Percentiles rank a stretch among this genome's conserved stretches.
These are phyloP conservation scores for Apis dorsata DNA, from an alignment of 1,140 invertebrate genomes.

Conservation along the genomic window DNA sequence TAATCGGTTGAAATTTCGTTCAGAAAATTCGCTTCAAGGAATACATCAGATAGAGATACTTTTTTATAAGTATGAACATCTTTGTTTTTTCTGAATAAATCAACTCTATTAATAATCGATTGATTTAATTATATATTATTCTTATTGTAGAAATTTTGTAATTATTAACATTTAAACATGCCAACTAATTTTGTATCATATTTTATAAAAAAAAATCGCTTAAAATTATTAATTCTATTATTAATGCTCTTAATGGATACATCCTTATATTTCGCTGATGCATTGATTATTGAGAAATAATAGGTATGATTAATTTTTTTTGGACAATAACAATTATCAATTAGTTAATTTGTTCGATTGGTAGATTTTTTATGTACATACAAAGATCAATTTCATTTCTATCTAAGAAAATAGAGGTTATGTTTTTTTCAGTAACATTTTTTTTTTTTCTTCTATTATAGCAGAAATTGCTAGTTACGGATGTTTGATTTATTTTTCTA, in stretches of 20 bases:
- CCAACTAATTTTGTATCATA: too few species aligned
- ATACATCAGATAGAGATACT: not conserved
- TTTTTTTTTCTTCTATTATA: fast-evolving
- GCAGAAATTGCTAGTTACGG: not conserved
- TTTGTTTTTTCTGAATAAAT: not conserved
- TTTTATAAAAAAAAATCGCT: not conserved
- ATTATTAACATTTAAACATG: too few species aligned
- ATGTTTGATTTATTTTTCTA: not conserved
- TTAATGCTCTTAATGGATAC: not conserved
- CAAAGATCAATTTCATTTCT: not conserved
- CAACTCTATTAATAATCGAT: constrained; percentile 4
- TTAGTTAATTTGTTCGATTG: not conserved
- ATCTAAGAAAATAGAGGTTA: not conserved
- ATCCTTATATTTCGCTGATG: not conserved
- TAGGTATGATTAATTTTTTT: not conserved
- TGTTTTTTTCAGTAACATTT: too few species aligned
- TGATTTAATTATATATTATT: constrained; percentile 6
- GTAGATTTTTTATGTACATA: not conserved
- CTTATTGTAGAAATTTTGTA: constrained; percentile 2
- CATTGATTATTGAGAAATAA: constrained; percentile 4
- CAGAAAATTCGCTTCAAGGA: constrained; percentile 28
- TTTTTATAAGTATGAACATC: not conserved
- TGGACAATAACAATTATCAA: not conserved
- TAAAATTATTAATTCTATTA: not conserved
- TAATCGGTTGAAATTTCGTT: constrained; percentile 52